Evolutionary conservation across 2,797 vertebrate species (phyloP), one percentile per base, ranked within the genome.

Genomic region (Lindbergichthys nudifrons): DNA sequence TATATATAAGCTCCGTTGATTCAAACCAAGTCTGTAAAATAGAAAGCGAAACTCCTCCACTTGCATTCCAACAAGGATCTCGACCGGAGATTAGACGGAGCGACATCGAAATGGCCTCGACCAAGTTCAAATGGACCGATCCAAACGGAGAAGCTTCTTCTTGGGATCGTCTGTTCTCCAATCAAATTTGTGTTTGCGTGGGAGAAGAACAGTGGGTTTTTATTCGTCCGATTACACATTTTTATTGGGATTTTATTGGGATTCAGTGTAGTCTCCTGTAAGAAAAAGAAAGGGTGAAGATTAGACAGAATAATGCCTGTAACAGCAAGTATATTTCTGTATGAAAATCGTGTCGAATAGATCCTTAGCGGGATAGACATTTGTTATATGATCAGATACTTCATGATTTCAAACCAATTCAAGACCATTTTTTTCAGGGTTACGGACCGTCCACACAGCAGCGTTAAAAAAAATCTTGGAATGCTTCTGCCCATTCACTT

Each of bases 221-320:
- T 15, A 42, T 79, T 89, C 75, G 71, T 80, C 89, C 57, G 80
- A 79, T 85, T 78, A 87, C 74, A 87, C 52, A 23, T 77, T 73
- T 85, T 86, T 80, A 83, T 70, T 89, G 68, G 81, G 74, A 23
- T 9, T 79, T 67, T 60, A 61, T 84, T 87, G 70, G 47, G 85
- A 82, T 90, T 91, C 89, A 86, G 84, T 91, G 88, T 88, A 70
- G 89, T 93, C 92, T 93, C 92, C 93, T 93, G 84, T 18, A 56
- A 70, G 39, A 76, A 41, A 67, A 65, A 65, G 15, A 72, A 0
- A 84, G 1, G 79, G 15, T 5, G 13, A 10, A 3, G 2, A 16
- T 89, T 51, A 90, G 84, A 61, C n/a, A 68, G 36, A 70, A 30
- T 15, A 23, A 48, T 32, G 8, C 32, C 32, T 36, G 32, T 2